Conservation (phyloP, 2,888 invertebrate genomes). For the Caenorhabditis imperialis region DNA sequence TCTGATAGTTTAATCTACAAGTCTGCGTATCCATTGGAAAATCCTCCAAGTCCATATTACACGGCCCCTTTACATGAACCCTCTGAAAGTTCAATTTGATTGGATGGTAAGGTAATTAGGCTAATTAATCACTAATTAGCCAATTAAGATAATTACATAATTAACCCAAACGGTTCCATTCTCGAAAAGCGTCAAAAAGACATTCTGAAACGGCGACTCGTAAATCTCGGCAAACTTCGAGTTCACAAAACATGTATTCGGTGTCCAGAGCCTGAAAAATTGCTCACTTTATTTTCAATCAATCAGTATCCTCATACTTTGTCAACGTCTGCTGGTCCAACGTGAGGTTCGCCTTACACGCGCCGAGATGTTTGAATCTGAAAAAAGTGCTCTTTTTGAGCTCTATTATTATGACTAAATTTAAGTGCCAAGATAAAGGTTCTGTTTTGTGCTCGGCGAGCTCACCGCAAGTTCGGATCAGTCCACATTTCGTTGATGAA, state of each 20-base stretch:
- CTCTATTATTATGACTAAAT: background rate
- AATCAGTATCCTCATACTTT: slow-evolving; percentile 11
- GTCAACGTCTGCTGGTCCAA: slow-evolving; percentile 60
- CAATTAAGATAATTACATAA: slow-evolving; percentile 51
- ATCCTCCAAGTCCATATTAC: slow-evolving; percentile 68
- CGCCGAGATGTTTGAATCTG: slow-evolving; percentile 39
- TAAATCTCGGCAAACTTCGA: slow-evolving; percentile 68
- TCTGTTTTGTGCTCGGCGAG: background rate
- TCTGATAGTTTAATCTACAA: slow-evolving; percentile 68
- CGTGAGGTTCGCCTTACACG: slow-evolving; percentile 60
- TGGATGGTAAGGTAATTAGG: no score
- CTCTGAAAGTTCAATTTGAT: no score
- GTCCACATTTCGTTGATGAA: slow-evolving; percentile 71
- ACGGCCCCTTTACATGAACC: slow-evolving; percentile 69
- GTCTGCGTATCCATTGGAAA: slow-evolving; percentile 71
- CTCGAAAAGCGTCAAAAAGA: slow-evolving; percentile 68
- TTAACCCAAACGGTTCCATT: slow-evolving; percentile 73
- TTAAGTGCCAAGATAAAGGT: no score
- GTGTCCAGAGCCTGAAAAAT: slow-evolving; percentile 62
- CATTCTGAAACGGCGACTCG: slow-evolving; percentile 67
- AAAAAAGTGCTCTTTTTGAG: background rate
- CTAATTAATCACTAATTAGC: no score
- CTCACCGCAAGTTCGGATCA: slow-evolving; percentile 61
- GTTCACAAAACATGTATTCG: slow-evolving; percentile 67
- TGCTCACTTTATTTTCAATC: background rate